phyloP scores from a whole-genome alignment of 2,888 invertebrate genomes.

The Synanthedon vespiformis region DNA sequence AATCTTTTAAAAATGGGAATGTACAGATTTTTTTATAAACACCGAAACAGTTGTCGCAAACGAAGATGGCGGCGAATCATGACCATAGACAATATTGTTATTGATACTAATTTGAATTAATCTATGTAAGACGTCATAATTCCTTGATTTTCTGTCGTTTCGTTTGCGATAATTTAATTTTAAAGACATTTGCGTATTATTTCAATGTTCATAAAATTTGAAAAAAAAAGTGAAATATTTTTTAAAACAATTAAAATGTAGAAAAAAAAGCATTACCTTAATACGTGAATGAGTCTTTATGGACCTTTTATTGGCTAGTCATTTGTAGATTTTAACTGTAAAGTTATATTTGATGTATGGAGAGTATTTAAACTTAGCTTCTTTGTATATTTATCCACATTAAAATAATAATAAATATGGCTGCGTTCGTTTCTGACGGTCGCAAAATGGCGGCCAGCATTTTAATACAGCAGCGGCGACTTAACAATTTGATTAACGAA shows the following conservation, averaged over 20 bases:
- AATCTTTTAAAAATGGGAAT: slow-evolving; percentile 28
- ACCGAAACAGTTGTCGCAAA: background rate
- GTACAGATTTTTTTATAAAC: slow-evolving; percentile 38
- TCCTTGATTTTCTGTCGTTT: too few species aligned
- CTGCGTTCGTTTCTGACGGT: background rate
- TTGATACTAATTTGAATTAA: background rate
- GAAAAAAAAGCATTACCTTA: background rate
- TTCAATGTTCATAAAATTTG: background rate
- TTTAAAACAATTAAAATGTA: background rate
- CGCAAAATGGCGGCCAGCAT: background rate
- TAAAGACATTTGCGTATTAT: too few species aligned
- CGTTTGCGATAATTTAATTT: too few species aligned
- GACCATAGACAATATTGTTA: background rate
- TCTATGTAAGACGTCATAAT: too few species aligned
- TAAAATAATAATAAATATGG: slow-evolving; percentile 1
- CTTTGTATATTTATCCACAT: slow-evolving; percentile 38
- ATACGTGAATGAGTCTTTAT: slow-evolving; percentile 9
- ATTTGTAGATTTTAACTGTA: slow-evolving; percentile 38
- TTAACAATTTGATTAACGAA: slow-evolving; percentile 10
- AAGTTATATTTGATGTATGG: slow-evolving; percentile 31
- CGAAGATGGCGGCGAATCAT: background rate
- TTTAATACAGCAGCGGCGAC: background rate
- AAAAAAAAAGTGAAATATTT: background rate
- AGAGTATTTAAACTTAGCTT: slow-evolving; percentile 34
- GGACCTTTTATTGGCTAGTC: slow-evolving; percentile 29